phyloP scores from a whole-genome alignment of 2,113 vertebrate species.

The Craseonycteris thonglongyai region DNA sequence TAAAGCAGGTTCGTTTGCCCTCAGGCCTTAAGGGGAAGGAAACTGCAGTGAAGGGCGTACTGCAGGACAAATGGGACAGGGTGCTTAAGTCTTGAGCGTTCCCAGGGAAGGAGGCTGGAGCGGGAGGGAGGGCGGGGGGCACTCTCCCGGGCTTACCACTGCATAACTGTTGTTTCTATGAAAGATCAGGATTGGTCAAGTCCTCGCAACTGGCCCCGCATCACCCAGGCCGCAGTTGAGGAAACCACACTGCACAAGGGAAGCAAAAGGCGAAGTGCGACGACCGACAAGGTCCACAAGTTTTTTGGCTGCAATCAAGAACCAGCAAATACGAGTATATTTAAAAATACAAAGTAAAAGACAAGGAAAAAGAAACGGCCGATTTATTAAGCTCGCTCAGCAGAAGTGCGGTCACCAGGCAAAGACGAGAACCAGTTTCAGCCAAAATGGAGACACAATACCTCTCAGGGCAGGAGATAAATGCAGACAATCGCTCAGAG shows the following conservation, averaged over 20 bases:
- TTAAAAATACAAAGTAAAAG: not conserved
- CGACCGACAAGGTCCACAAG: too few relatives aligned
- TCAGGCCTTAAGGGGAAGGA: not conserved
- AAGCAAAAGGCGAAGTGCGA: not conserved
- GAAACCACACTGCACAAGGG: not conserved
- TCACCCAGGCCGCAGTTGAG: not conserved
- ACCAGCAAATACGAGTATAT: not conserved
- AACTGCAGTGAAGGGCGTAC: not conserved
- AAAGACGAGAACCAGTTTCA: not conserved
- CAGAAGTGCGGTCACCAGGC: not conserved
- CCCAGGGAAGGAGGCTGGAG: not conserved
- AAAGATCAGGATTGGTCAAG: too few relatives aligned
- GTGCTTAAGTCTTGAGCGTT: not conserved
- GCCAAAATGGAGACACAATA: not conserved
- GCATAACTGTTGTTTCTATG: not conserved
- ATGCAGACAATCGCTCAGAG: not conserved
- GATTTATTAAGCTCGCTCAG: not conserved
- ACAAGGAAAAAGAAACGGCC: not conserved
- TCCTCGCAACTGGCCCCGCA: not conserved
- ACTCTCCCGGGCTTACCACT: not conserved
- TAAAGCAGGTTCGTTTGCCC: too few relatives aligned
- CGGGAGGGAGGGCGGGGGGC: too few relatives aligned
- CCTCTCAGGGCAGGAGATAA: not conserved
- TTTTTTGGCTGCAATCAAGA: not conserved
- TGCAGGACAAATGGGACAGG: not conserved